Base-by-base conservation (phyloP, 2,888 invertebrate species). In the Archips xylosteana region DNA sequence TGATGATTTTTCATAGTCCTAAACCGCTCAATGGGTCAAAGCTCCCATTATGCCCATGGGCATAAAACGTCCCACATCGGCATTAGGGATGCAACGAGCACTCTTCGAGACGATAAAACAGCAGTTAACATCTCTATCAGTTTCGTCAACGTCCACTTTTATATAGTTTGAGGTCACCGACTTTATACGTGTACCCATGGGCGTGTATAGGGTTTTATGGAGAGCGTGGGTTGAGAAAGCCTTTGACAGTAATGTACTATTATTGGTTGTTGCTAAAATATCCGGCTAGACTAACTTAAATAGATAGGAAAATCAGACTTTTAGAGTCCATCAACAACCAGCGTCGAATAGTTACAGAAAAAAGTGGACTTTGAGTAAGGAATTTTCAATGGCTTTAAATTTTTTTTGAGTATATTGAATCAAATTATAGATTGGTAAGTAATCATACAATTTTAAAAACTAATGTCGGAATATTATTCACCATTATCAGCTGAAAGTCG, bases 61-160 rank as follows among this genome's bases (percentile, higher is more conserved):
- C 60, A 65, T 74, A 74, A 67, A 74, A 69, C 60, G 34, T 13
- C 54, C 54, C 66, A 39, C 57, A 42, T 8, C 64, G 70, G 70
- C 75, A 77, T 80, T 77, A 77, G 70, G 74, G 78, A 85, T 87
- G 85, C 88, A 81, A 78, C 79, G 65, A 80, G 82, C 87, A 85
- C 86, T 82, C 83, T 77, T 81, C 79, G 76, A 81, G 79, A 84
- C 82, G 81, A 85, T 89, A 89, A 89, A 89, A 89, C 77, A 76
- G 80, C 84, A 81, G 83, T 89, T 84, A 88, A 83, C 80, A 80
- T 75, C 76, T 78, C 82, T 80, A 81, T 81, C 80, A 82, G 83
- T 82, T 82, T 64, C 59, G 68, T 69, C 72, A 71, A 65, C 36
- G 71, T 51, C 42, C 54, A 70, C 64, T 68, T 54, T 69, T 69